Percentiles rank a stretch among this genome's conserved stretches.
Evolutionary conservation across 2,113 vertebrate genomes (phyloP).

Genomic region (Atlantisia rogersi): DNA sequence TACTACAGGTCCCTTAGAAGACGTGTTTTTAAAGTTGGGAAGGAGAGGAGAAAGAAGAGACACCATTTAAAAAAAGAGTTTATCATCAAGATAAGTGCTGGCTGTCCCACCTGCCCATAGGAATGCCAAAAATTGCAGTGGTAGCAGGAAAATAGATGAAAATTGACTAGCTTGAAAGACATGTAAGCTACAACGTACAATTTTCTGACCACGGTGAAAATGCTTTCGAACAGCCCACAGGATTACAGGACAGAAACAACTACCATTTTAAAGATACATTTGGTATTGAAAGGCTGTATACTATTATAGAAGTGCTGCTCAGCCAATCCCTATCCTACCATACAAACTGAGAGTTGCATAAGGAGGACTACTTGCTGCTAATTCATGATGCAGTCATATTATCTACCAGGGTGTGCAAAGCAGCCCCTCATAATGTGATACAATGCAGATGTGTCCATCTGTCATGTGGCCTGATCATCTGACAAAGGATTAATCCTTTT

Average conservation of each 20-base stretch:
- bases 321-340: not conserved
- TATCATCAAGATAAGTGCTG: not conserved
- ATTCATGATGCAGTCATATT: not conserved
- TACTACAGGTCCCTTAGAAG: not conserved
- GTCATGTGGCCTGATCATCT: not conserved
- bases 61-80: not conserved
- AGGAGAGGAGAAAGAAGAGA: not conserved
- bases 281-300: not conserved
- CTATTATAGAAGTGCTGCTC: not conserved
- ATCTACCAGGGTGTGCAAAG: not conserved
- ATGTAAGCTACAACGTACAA: accelerated
- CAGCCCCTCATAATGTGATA: accelerated
- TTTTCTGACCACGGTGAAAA: not conserved
- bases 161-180: not conserved
- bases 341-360: not conserved
- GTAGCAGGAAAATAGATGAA: not conserved
- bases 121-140: not conserved
- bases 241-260: not conserved
- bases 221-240: not conserved
- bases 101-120: not conserved
- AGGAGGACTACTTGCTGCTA: not conserved
- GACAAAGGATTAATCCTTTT: not conserved
- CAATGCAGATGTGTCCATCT: not conserved
- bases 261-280: not conserved
- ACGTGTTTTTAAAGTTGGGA: not conserved